These are phyloP conservation scores for Pipistrellus pygmaeus DNA, from an alignment of 2,797 vertebrate species.

Conservation along the genomic window DNA sequence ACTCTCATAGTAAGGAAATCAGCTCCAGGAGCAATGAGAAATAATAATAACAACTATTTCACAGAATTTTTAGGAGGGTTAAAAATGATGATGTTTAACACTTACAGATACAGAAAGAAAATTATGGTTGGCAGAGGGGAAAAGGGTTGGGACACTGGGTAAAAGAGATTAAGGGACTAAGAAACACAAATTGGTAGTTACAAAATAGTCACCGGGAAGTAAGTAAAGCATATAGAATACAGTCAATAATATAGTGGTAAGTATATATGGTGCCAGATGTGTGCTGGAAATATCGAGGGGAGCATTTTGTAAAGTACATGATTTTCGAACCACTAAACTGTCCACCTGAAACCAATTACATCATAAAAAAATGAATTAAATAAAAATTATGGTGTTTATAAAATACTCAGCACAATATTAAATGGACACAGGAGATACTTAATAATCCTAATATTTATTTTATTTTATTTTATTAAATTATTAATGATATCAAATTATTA, in stretches of 20 bases:
- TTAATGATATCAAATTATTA: background rate
- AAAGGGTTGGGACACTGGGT: background rate
- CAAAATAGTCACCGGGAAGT: background rate
- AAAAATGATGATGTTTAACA: background rate
- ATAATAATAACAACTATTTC: conserved; percentile 31
- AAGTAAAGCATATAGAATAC: background rate
- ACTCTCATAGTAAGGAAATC: conserved; percentile 10
- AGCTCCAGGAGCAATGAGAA: background rate
- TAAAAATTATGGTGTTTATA: background rate
- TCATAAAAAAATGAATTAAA: background rate
- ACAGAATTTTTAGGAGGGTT: conserved; percentile 28
- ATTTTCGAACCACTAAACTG: background rate
- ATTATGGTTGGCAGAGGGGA: background rate
- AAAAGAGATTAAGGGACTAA: background rate
- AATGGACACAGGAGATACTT: background rate
- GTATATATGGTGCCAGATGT: background rate
- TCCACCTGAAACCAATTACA: background rate
- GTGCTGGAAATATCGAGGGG: background rate
- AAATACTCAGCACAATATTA: background rate
- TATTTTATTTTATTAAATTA: conserved; percentile 20
- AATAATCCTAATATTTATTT: conserved; percentile 6
- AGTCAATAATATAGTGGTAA: background rate
- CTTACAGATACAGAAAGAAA: background rate
- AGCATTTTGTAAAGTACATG: no score
- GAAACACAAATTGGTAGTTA: background rate